phyloP scores from a whole-genome alignment of 2,888 invertebrate genomes.

The Cataglyphis rosenhaueri region DNA sequence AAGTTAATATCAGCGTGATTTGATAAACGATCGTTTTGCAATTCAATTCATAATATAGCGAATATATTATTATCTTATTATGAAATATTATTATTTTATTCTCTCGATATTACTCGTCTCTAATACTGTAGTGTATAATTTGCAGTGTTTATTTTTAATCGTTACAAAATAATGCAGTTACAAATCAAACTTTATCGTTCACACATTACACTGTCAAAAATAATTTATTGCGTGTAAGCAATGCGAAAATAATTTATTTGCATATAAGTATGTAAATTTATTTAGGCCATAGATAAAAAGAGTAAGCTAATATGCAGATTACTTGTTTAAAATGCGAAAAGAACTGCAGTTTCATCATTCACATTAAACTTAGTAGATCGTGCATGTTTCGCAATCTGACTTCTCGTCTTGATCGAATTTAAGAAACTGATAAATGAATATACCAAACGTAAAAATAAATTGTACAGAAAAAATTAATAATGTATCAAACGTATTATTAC shows the following conservation, averaged over 20 bases:
- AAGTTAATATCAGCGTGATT: slow-evolving; percentile 9
- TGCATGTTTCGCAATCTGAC: slow-evolving; percentile 16
- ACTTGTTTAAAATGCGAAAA: slow-evolving; percentile 47
- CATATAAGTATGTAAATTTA: not conserved
- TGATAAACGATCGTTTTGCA: not conserved
- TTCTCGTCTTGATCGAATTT: slow-evolving; percentile 38
- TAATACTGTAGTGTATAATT: not conserved
- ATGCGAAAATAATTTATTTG: not conserved
- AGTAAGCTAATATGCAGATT: not conserved
- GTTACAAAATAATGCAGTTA: not conserved
- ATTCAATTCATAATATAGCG: not conserved
- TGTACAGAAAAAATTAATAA: not conserved
- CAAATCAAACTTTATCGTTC: not conserved
- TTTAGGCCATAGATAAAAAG: not conserved
- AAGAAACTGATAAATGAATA: slow-evolving; percentile 24
- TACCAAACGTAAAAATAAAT: not conserved
- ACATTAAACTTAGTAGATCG: slow-evolving; percentile 20
- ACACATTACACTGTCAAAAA: not conserved
- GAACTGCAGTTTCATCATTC: slow-evolving; percentile 52
- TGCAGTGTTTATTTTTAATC: not conserved
- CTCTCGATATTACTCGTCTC: not conserved
- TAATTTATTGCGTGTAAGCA: not conserved
- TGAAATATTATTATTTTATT: not conserved
- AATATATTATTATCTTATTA: not conserved
- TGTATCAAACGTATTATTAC: not conserved